Base-by-base conservation (phyloP, 1,140 invertebrate genomes). In the Heliothis virescens region DNA sequence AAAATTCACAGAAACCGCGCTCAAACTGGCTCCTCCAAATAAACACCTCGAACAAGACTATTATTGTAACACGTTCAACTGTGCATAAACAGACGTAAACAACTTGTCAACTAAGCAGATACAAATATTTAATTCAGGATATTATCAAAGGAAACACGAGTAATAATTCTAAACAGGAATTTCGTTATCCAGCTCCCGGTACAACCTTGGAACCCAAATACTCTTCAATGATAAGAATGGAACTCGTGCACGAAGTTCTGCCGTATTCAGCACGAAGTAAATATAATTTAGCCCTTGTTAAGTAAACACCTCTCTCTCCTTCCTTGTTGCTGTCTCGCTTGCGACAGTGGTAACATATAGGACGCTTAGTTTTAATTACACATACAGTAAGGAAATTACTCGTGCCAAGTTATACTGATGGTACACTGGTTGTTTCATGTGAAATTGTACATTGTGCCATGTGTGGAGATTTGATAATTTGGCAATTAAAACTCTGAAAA, bases 241-340 rank as follows among this genome's bases (percentile, higher is more conserved):
- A 76, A 76, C 15, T 65, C 12, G 48, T 53, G 26, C 48, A 65
- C 11, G 53, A 59, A 48, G n/a, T 67, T 21, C 67, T 21, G 29
- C 47, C 34, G 55, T 79, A 86, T 84, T 85, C 85, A 60, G 74
- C 80, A 85, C 83, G 85, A 79, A 87, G 87, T 84, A 88, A 90
- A 90, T 90, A 91, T 91, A 90, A 90, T 91, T 91, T 87, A 81
- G 83, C 72, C 65, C 87, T 90, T 81, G 85, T 91, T 89, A 91
- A 84, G 85, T 85, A 81, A 50, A 79, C 57, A 72, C 79, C 62
- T 86, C 80, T 86, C 81, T 69, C 67, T 79, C 75, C 59, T n/a
- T 87, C 79, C 79, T 79, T 5, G 34, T 67, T 75, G 15, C 26
- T 76, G 41, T 81, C 80, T 76, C 59, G n/a, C 78, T 67, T 59